These are phyloP conservation scores for Barypeithes pellucidus DNA, from an alignment of 2,888 invertebrate species.

Conservation along the genomic window DNA sequence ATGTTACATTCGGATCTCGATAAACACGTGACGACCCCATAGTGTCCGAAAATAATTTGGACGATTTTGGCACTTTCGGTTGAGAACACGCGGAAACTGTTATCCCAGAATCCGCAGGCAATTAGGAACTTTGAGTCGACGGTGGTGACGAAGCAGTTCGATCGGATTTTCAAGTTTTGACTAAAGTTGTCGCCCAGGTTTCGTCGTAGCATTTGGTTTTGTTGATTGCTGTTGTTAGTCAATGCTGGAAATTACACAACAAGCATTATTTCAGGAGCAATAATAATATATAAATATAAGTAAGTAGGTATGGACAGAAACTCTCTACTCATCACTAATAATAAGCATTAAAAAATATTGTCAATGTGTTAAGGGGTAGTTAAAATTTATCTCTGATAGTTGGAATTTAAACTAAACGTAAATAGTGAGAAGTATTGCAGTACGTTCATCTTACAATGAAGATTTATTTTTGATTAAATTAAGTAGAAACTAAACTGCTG, in stretches of 20 bases:
- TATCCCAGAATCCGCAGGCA: conserved; percentile 99
- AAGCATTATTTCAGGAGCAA: too few species aligned
- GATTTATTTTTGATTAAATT: too few species aligned
- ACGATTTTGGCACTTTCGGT: conserved; percentile 98
- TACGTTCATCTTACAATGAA: too few species aligned
- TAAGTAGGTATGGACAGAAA: too few species aligned
- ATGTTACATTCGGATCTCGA: conserved; percentile 98
- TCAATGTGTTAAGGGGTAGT: too few species aligned
- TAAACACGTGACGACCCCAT: conserved; percentile 98
- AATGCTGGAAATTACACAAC: conserved; percentile 74
- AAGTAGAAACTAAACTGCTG: too few species aligned
- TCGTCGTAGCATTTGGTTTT: conserved; percentile 84
- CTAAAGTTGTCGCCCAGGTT: conserved; percentile 99
- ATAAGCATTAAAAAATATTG: too few species aligned
- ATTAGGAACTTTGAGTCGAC: conserved; percentile 98
- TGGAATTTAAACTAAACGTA: too few species aligned
- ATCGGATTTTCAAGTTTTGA: conserved; percentile 93
- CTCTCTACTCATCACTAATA: too few species aligned
- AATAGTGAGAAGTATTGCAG: too few species aligned
- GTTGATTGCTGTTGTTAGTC: conserved; percentile 82
- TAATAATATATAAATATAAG: too few species aligned
- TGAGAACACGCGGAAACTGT: conserved; percentile 97
- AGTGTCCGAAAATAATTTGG: conserved; percentile 99
- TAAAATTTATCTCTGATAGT: too few species aligned
- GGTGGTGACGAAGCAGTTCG: conserved; percentile 97